phyloP scores from a whole-genome alignment of 2,797 vertebrate species.

The Rhynchotus rufescens region DNA sequence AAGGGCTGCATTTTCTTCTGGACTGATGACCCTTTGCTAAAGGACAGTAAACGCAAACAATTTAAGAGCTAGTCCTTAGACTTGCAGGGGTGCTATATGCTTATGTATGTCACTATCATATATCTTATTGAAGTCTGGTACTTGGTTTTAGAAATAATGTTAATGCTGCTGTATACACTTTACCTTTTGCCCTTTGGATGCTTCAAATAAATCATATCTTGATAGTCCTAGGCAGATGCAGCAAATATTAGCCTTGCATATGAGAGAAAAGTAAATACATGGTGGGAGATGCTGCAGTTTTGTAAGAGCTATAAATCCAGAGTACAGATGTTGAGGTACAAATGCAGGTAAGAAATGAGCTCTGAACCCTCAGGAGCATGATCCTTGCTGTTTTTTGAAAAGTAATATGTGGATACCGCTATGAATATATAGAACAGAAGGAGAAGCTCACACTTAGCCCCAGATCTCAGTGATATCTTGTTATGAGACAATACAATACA shows the following conservation, averaged over 20 bases:
- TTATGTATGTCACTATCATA: neutral
- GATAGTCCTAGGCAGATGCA: neutral
- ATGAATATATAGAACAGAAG: neutral
- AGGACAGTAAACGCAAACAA: neutral
- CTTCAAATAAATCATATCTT: neutral
- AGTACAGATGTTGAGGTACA: neutral
- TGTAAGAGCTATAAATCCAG: slow-evolving; percentile 1
- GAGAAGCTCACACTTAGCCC: neutral
- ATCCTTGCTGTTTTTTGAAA: neutral
- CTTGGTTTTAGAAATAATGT: neutral
- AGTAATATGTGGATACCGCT: neutral
- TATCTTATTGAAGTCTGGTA: neutral
- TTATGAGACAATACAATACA: neutral
- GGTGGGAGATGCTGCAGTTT: neutral
- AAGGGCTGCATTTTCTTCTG: neutral
- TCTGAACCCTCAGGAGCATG: neutral
- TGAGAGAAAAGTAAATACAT: neutral
- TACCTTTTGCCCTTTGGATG: neutral
- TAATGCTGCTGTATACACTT: neutral
- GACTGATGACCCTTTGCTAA: neutral
- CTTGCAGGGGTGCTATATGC: neutral
- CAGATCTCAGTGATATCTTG: neutral
- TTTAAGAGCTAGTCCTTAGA: neutral
- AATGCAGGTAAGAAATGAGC: neutral
- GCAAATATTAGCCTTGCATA: slow-evolving; percentile 9